These are phyloP conservation scores for Chitala chitala DNA, from an alignment of 2,113 vertebrate genomes.

Conservation along the genomic window DNA sequence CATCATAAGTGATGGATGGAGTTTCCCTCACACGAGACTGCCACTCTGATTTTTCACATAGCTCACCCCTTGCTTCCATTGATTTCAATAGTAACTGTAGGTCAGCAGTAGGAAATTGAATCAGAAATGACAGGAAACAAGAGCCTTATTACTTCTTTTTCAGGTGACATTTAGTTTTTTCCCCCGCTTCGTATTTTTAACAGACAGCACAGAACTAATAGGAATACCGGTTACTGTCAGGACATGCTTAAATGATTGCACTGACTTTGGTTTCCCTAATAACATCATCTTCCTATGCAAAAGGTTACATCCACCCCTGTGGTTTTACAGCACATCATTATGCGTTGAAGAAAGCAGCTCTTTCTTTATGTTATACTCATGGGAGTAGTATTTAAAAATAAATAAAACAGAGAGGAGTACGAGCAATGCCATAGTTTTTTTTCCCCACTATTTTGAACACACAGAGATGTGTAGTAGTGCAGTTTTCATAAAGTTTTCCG, in stretches of 20 bases:
- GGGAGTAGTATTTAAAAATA: constrained; percentile 34
- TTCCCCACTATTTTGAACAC: constrained; percentile 34
- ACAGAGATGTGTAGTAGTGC: constrained; percentile 1
- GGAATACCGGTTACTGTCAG: constrained; percentile 48
- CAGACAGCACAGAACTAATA: constrained; percentile 45
- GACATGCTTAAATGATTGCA: constrained; percentile 48
- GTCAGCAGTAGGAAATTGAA: constrained; percentile 63
- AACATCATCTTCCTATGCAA: constrained; percentile 47
- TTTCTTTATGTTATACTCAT: constrained; percentile 28
- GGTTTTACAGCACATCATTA: constrained; percentile 50
- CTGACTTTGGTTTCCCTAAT: constrained; percentile 53
- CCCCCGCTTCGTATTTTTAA: constrained; percentile 34
- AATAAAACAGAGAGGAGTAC: neutral
- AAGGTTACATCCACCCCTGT: constrained; percentile 55
- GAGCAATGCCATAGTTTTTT: constrained; percentile 17
- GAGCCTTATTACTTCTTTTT: constrained; percentile 56
- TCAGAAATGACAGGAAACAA: constrained; percentile 58
- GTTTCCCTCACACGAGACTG: constrained; percentile 38
- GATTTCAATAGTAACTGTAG: constrained; percentile 60
- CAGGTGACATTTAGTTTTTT: constrained; percentile 39
- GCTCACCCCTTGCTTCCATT: constrained; percentile 50
- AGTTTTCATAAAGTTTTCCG: too few species aligned
- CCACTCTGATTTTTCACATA: constrained; percentile 38
- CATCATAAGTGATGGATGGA: constrained; percentile 49
- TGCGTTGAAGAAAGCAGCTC: constrained; percentile 47